Evolutionary conservation across 2,888 invertebrate genomes (phyloP).

Genomic region (Hermaeophaga mercurialis): DNA sequence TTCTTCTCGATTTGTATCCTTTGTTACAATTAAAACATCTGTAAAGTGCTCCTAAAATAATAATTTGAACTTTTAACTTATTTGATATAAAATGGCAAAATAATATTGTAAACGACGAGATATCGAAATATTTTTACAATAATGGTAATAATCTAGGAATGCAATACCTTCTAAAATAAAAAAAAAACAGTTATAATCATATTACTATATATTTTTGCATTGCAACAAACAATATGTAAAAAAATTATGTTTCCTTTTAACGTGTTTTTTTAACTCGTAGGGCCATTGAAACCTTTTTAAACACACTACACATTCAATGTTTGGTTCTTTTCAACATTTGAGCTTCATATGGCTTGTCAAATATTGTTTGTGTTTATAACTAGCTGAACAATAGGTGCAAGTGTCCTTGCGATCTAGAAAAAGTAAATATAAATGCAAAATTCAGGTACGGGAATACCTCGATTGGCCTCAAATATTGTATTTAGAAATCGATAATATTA

Average conservation of each 20-base stretch:
- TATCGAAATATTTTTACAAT: no score
- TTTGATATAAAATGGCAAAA: no score
- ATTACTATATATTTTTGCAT: no score
- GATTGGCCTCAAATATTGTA: no score
- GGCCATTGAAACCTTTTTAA: slow-evolving; percentile 22
- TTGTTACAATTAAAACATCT: slow-evolving; percentile 1
- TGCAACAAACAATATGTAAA: no score
- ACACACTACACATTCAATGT: slow-evolving; percentile 42
- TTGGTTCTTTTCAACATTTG: slow-evolving; percentile 47
- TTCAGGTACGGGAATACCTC: no score
- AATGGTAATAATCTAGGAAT: no score
- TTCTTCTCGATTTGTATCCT: slow-evolving; percentile 10
- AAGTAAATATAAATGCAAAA: neutral
- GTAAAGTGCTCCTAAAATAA: neutral
- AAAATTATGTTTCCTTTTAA: slow-evolving; percentile 24
- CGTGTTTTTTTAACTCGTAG: slow-evolving; percentile 24
- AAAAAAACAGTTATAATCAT: no score
- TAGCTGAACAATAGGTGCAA: slow-evolving; percentile 29
- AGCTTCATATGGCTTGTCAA: slow-evolving; percentile 43
- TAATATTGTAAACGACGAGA: no score
- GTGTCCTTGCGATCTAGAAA: neutral
- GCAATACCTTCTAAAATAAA: no score
- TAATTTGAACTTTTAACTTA: no score
- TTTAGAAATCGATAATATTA: no score
- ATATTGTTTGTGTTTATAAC: slow-evolving; percentile 38